phyloP scores from a whole-genome alignment of 2,888 invertebrate genomes.

The Dorcus hopei region DNA sequence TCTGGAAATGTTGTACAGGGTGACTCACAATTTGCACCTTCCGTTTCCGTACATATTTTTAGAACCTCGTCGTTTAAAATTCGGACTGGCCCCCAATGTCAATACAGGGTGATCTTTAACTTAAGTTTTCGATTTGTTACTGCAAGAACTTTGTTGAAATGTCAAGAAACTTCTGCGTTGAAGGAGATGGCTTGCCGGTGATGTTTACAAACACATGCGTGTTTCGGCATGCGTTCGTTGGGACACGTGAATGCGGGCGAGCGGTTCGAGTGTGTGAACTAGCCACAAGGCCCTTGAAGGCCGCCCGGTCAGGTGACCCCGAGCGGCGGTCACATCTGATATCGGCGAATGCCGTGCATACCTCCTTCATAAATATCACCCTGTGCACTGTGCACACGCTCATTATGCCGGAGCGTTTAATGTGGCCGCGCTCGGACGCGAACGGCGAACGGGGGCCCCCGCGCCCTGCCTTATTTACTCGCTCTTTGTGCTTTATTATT shows the following conservation, averaged over 20 bases:
- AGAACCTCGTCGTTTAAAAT: no score
- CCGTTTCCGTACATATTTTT: no score
- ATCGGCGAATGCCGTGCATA: conserved; percentile 34
- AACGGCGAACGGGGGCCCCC: background rate
- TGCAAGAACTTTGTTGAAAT: no score
- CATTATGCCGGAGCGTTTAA: conserved; percentile 35
- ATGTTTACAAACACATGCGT: background rate
- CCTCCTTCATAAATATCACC: conserved; percentile 37
- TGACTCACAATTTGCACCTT: no score
- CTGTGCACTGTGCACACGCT: conserved; percentile 25
- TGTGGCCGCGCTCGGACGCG: conserved; percentile 21
- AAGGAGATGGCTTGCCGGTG: no score
- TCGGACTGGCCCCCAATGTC: no score
- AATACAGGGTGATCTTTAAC: no score
- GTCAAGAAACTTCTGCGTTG: no score
- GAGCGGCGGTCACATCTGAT: conserved; percentile 33
- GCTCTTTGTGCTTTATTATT: conserved; percentile 2
- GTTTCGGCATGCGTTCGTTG: conserved; percentile 8
- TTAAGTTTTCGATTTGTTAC: no score
- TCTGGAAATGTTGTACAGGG: no score
- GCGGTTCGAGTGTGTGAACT: conserved; percentile 15
- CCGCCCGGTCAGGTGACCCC: conserved; percentile 33
- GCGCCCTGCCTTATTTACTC: conserved; percentile 12
- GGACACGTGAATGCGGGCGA: conserved; percentile 3
- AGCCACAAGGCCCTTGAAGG: conserved; percentile 34